Evolutionary conservation across 2,888 invertebrate species (phyloP).

Genomic region (Apamea crenata): DNA sequence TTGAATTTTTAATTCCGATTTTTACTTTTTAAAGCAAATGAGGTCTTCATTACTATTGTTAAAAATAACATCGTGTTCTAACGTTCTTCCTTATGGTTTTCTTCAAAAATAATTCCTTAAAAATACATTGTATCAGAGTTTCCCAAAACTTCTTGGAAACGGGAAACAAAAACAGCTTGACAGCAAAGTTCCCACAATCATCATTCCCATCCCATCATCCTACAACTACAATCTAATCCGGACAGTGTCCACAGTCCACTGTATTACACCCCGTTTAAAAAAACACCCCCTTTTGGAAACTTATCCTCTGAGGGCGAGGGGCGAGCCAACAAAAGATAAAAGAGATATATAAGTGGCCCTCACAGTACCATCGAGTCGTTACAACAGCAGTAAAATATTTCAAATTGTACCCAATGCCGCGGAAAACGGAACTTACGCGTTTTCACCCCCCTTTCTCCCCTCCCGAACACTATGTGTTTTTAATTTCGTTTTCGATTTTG

Average conservation of each 20-base stretch:
- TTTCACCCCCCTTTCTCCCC: conserved; percentile 69
- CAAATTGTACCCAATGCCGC: conserved; percentile 90
- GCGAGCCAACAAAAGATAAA: conserved; percentile 89
- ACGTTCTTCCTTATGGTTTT: not conserved
- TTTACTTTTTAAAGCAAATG: not conserved
- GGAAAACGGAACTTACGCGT: conserved; percentile 90
- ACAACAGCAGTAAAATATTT: conserved; percentile 90
- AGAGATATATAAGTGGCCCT: conserved; percentile 90
- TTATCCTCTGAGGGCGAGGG: conserved; percentile 84
- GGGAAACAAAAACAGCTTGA: not conserved
- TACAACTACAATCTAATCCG: conserved; percentile 63
- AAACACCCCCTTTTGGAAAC: conserved; percentile 80
- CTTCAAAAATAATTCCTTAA: too few species aligned
- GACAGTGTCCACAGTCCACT: conserved; percentile 59
- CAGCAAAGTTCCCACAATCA: conserved; percentile 42
- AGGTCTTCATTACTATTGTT: not conserved
- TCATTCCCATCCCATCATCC: conserved; percentile 49
- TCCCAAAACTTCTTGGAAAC: not conserved
- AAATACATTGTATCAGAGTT: not conserved
- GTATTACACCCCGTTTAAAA: conserved; percentile 73
- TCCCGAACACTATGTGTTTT: conserved; percentile 73
- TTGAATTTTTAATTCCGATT: accelerated
- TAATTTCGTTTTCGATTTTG: conserved; percentile 76
- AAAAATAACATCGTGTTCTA: not conserved
- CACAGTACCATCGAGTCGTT: conserved; percentile 90